Evolutionary conservation across 2,113 vertebrate species (phyloP), one percentile per base, ranked within the genome.

Genomic region (Burhinus bistriatus): DNA sequence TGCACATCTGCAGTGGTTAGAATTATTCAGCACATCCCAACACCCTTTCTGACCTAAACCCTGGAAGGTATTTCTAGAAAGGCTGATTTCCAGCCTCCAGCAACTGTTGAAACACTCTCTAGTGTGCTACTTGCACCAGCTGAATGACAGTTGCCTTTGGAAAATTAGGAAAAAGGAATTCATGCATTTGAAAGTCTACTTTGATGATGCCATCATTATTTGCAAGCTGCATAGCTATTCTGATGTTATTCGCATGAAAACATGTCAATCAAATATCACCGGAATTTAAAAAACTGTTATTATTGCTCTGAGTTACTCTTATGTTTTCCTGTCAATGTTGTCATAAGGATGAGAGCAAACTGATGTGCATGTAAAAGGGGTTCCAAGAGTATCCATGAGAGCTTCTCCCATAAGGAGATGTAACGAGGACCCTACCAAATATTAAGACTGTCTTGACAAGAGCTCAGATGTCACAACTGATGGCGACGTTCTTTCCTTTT

Each of bases 371-470:
- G 5, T 38, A 14, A 20, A 51, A 30, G 23, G n/a, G 71, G n/a
- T 27, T 81, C 18, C 1, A 1, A 13, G 44, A 61, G 27, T 15
- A 36, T 21, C 27, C 36, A 5, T 0, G 1, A 68, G 51, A 4
- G 30, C 25, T 42, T 59, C 27, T 80, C 57, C 68, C 88, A 6
- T 5, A 25, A 40, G 69, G 58, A 51, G 26, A 71, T 0, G 0
- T 21, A 23, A 15, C 0, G 0, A 68, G 36, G n/a, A 47, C 20
- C 62, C 22, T 32, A 9, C 15, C 34, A 69, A 17, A 54, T 27
- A 13, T 7, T 42, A 38, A 68, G 44, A 32, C 22, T 62, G 11
- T 8, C 64, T 40, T 26, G 57, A 59, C 23, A 21, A 44, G 9
- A 66, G 16, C 51, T 69, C 16, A 18, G 38, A 16, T 89, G 47